These are phyloP conservation scores for Lonchura striata DNA, from an alignment of 2,113 vertebrate species.

Conservation along the genomic window DNA sequence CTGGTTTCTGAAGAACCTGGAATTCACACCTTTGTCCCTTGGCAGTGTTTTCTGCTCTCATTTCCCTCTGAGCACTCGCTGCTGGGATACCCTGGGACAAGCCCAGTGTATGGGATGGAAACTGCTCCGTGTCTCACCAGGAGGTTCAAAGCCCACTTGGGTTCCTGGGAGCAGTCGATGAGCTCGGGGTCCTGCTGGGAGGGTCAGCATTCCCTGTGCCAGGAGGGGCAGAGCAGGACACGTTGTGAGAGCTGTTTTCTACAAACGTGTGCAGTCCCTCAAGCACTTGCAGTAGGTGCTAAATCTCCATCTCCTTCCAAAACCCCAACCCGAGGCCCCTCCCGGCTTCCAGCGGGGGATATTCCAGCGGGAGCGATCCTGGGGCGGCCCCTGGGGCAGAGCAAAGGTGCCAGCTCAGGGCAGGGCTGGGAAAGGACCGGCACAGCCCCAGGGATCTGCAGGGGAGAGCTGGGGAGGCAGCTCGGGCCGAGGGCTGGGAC, in stretches of 20 bases:
- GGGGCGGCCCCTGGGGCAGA: too few relatives aligned
- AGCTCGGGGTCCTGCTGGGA: slow-evolving; percentile 85
- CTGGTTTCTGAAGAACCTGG: not conserved
- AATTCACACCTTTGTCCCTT: not conserved
- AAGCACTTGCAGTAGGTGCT: too few relatives aligned
- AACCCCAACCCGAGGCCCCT: too few relatives aligned
- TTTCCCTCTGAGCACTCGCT: not conserved
- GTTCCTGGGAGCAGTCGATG: slow-evolving; percentile 90
- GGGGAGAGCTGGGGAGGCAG: too few relatives aligned
- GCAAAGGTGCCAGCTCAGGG: too few relatives aligned
- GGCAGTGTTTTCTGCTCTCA: not conserved
- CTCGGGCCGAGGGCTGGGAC: too few relatives aligned
- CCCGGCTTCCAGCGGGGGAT: too few relatives aligned
- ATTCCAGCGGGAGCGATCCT: too few relatives aligned
- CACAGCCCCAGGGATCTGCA: too few relatives aligned
- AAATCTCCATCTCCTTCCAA: too few relatives aligned
- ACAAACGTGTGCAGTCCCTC: too few relatives aligned
- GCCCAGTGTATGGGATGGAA: not conserved
- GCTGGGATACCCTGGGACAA: not conserved
- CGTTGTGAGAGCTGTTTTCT: not conserved
- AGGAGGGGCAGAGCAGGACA: not conserved
- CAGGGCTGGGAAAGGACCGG: too few relatives aligned
- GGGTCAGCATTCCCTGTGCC: slow-evolving; percentile 89
- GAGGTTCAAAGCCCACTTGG: slow-evolving; percentile 88
- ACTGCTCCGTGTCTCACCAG: slow-evolving; percentile 75